Conservation (phyloP, 2,888 invertebrate species). For the Macrosiphum euphorbiae region DNA sequence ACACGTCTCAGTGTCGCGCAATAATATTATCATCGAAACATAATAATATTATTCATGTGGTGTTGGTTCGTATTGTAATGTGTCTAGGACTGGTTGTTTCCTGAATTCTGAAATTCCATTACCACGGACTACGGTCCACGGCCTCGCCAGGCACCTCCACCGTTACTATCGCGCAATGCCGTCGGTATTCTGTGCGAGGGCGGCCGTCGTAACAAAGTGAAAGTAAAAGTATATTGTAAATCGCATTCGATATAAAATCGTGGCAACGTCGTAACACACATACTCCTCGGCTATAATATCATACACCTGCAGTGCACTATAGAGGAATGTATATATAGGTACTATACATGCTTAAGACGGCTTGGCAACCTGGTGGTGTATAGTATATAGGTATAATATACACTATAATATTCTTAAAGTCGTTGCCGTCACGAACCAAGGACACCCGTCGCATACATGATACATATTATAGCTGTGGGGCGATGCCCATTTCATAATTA, state of each 20-base stretch:
- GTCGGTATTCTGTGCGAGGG: slow-evolving; percentile 58
- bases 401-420: slow-evolving; percentile 52
- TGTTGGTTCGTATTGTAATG: background rate
- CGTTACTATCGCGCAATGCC: slow-evolving; percentile 47
- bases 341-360: slow-evolving; percentile 31
- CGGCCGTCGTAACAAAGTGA: slow-evolving; percentile 53
- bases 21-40: background rate
- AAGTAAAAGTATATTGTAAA: slow-evolving; percentile 55
- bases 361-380: slow-evolving; percentile 55
- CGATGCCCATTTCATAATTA: slow-evolving; percentile 51
- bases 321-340: slow-evolving; percentile 44
- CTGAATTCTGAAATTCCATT: slow-evolving; percentile 51
- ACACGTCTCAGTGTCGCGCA: background rate
- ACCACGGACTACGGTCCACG: slow-evolving; percentile 45
- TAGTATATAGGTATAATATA: slow-evolving; percentile 9
- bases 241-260: slow-evolving; percentile 50
- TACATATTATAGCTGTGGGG: slow-evolving; percentile 50
- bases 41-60: background rate
- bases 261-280: slow-evolving; percentile 55
- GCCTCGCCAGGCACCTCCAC: slow-evolving; percentile 36
- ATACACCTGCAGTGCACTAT: background rate
- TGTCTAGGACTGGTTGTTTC: slow-evolving; percentile 38
- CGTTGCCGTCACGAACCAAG: slow-evolving; percentile 57
- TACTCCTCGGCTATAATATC: background rate
- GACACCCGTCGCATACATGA: slow-evolving; percentile 41